These are phyloP conservation scores for Nibea coibor DNA, from an alignment of 2,113 vertebrate genomes.

Conservation along the genomic window DNA sequence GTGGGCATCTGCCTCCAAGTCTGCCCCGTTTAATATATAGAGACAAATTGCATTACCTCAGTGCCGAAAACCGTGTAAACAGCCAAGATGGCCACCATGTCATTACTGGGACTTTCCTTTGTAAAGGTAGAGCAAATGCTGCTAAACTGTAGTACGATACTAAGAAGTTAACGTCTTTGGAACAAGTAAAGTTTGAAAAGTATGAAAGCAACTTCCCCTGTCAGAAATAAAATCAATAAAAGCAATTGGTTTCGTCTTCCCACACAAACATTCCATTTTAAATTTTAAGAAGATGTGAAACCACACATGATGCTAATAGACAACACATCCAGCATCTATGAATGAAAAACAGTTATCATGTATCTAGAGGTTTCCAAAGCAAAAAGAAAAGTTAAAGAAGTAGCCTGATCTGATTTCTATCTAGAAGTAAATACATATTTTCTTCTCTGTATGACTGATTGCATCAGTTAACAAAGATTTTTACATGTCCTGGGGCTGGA, in stretches of 20 bases:
- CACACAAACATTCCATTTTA: not conserved
- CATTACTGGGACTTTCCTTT: conserved; percentile 37
- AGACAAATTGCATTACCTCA: conserved; percentile 67
- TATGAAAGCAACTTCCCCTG: not conserved
- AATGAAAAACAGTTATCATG: not conserved
- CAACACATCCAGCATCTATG: not conserved
- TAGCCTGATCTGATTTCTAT: not conserved
- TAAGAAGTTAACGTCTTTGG: too few species aligned
- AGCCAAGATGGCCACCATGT: conserved; percentile 36
- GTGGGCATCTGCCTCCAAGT: conserved; percentile 60
- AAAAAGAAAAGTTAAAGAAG: not conserved
- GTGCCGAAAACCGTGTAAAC: conserved; percentile 20
- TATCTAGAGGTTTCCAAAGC: not conserved
- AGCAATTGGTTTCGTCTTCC: not conserved
- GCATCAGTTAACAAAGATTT: not conserved
- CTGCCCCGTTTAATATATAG: conserved; percentile 51
- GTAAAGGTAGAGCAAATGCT: conserved; percentile 13
- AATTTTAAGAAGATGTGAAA: conserved; percentile 7
- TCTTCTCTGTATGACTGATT: not conserved
- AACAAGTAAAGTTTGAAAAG: not conserved
- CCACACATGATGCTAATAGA: not conserved
- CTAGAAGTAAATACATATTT: not conserved
- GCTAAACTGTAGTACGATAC: not conserved
- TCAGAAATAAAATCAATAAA: conserved; percentile 17
- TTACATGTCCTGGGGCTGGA: not conserved